Percentiles rank a stretch among this genome's conserved stretches.
phyloP scores from a whole-genome alignment of 2,797 vertebrate genomes.

The Silurus aristotelis region DNA sequence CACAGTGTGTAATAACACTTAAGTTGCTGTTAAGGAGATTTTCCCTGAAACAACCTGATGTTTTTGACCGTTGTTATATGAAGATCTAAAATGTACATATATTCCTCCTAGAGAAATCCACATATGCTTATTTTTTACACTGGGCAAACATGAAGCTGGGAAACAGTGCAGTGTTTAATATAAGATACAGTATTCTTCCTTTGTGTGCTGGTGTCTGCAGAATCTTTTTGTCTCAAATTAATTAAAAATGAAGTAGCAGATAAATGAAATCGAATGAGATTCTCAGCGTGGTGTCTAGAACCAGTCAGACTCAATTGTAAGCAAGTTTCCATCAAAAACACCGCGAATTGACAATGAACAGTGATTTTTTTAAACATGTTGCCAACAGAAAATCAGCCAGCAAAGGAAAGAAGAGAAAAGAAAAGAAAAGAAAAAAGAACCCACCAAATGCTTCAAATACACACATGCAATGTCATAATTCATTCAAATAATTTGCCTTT shows the following conservation, averaged over 20 bases:
- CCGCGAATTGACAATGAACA: not conserved
- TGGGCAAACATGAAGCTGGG: not conserved
- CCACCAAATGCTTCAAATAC: not conserved
- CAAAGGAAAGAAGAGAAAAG: not conserved
- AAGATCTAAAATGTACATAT: not conserved
- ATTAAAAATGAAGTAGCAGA: not conserved
- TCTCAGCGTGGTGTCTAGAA: constrained; percentile 1
- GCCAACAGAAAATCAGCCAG: not conserved
- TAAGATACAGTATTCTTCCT: not conserved
- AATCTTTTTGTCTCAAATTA: not conserved
- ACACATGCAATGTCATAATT: not conserved
- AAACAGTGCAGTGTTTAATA: not conserved
- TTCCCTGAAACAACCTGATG: not conserved
- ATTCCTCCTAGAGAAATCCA: not conserved
- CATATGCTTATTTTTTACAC: not conserved
- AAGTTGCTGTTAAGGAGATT: not conserved
- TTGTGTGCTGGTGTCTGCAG: not conserved
- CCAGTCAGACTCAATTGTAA: not conserved
- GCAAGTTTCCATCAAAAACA: constrained; percentile 9
- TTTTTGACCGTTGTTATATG: not conserved
- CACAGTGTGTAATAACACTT: not conserved
- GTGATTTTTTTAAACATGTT: not conserved
- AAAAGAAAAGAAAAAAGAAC: not conserved
- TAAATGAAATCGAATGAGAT: not conserved
- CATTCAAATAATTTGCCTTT: not conserved